Base-by-base conservation (phyloP, 2,888 invertebrate species). In the Calephelis perditalis region DNA sequence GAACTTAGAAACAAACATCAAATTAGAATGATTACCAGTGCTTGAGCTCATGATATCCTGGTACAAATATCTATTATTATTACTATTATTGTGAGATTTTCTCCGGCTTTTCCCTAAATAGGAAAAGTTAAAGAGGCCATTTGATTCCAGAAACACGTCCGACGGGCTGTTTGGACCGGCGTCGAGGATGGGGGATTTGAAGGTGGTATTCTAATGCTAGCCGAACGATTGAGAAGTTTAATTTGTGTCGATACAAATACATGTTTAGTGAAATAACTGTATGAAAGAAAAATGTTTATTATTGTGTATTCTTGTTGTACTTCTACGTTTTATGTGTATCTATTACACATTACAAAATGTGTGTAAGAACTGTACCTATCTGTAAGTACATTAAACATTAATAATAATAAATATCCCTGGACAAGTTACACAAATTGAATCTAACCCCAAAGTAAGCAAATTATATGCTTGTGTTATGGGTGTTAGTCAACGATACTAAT, bases 121-220 rank as follows among this genome's bases (percentile, higher is more conserved):
- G 87, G 87, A 87, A 87, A 90, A 91, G 88, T 91, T 91, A 91
- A 91, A 87, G 81, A 86, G 89, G 86, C 84, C 78, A 87, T 91
- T 91, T 85, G 79, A 79, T 71, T 76, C 72, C 73, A 74, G 72
- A 74, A 78, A 86, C 91, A 91, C 91, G 86, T 90, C 75, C 80
- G 67, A 65, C 54, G 57, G 63, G 64, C 72, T 65, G 67, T 63
- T 66, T 62, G 68, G 70, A 70, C 68, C 70, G 69, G 65, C 65
- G 26, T 54, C 55, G 46, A 66, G 63, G 65, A 63, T 62, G 67
- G 66, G 63, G 62, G 67, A 62, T 56, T 63, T 57, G 63, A 61
- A 59, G 55, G 59, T 46, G 58, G 60, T 54, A 46, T 59, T 56
- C 40, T 12, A 35, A 55, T 52, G 36, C 40, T 7, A 52, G 35